Percentiles rank a stretch among this genome's conserved stretches.
These are phyloP conservation scores for Hypanus sabinus DNA, from an alignment of 2,113 vertebrate genomes.

Conservation along the genomic window DNA sequence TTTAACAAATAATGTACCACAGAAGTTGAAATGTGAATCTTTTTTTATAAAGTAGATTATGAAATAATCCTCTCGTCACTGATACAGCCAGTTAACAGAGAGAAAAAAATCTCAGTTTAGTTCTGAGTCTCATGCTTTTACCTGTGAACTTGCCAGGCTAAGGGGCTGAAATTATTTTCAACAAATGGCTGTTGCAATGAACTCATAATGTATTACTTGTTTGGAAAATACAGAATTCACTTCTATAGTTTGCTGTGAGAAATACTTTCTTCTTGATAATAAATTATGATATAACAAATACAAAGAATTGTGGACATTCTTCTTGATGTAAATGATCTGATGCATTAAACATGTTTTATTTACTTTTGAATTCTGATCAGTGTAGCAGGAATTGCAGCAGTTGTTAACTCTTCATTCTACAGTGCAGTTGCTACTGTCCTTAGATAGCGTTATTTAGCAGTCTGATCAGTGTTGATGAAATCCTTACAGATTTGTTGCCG, in stretches of 20 bases:
- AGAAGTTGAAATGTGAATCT: not conserved
- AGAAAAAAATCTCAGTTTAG: not conserved
- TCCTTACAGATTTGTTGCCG: slow-evolving; percentile 38
- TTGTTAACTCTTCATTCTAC: not conserved
- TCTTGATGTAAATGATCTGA: not conserved
- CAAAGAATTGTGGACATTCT: not conserved
- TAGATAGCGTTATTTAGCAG: slow-evolving; percentile 29
- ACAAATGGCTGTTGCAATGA: not conserved
- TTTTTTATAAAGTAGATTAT: not conserved
- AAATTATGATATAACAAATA: not conserved
- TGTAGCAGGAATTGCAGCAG: not conserved
- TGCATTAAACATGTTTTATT: not conserved
- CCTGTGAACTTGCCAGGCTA: not conserved
- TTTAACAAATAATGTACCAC: not conserved
- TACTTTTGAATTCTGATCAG: not conserved
- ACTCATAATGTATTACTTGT: not conserved
- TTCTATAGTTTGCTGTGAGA: not conserved
- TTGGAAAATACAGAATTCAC: not conserved
- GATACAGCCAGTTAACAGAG: not conserved
- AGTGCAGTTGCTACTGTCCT: slow-evolving; percentile 13
- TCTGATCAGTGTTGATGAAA: slow-evolving; percentile 37
- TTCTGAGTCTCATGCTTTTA: not conserved
- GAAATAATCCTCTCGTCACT: not conserved
- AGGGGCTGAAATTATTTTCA: not conserved
- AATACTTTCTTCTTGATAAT: not conserved